Percentiles rank a stretch among this genome's conserved stretches.
Evolutionary conservation across 2,113 vertebrate species (phyloP).

Genomic region (Andinoacara biseriatus): DNA sequence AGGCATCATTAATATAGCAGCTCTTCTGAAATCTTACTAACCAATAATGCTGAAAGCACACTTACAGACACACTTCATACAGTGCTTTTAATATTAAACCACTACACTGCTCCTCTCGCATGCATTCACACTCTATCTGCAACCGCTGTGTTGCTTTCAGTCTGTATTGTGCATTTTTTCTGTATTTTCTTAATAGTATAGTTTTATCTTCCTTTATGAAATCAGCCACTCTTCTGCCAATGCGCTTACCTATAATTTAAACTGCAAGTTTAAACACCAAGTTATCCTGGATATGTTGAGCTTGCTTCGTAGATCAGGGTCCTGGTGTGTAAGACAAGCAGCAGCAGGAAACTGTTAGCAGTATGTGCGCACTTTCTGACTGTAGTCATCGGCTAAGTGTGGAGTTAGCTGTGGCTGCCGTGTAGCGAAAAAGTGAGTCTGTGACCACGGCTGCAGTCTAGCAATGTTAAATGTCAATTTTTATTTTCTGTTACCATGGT

Average conservation of each 20-base stretch:
- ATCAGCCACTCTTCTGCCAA: neutral
- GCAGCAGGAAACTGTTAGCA: neutral
- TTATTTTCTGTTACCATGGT: neutral
- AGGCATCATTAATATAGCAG: neutral
- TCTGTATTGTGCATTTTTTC: neutral
- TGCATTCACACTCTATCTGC: neutral
- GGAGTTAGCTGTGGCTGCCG: neutral
- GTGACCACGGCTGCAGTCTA: too few species aligned
- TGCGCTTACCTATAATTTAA: neutral
- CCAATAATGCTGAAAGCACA: neutral
- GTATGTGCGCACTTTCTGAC: too few species aligned
- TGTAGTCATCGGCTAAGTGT: too few species aligned
- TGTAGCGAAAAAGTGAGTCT: neutral
- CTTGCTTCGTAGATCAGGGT: neutral
- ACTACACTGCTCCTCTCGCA: neutral
- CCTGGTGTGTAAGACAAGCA: neutral
- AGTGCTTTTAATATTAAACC: neutral
- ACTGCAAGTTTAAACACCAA: too few species aligned
- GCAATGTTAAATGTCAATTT: too few species aligned
- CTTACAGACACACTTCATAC: neutral
- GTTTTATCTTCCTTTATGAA: neutral
- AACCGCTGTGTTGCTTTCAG: neutral
- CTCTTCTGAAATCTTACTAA: neutral
- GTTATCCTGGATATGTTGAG: neutral
- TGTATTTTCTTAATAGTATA: neutral